A percentile compares a stretch with the other conserved stretches of the same genome.
phyloP scores from a whole-genome alignment of 2,888 invertebrate genomes.

The Xanthorhoe designata region DNA sequence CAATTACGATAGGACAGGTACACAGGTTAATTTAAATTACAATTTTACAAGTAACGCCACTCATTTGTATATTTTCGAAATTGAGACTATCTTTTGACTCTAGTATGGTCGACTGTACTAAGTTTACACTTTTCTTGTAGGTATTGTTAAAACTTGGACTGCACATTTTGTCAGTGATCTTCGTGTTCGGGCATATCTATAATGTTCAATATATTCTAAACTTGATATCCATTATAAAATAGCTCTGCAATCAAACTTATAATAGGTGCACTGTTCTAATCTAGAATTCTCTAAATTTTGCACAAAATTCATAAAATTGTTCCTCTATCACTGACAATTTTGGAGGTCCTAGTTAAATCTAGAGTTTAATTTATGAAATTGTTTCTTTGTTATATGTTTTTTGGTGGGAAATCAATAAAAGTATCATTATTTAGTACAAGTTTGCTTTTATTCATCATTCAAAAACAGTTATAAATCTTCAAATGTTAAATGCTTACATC shows the following conservation, averaged over 20 bases:
- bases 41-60: not conserved
- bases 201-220: not conserved
- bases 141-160: not conserved
- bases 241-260: no score
- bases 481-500: constrained; percentile 27
- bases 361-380: constrained; percentile 23
- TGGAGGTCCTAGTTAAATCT: constrained; percentile 2
- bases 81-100: not conserved
- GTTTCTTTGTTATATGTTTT: constrained; percentile 53
- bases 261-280: not conserved
- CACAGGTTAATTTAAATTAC: not conserved
- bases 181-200: not conserved
- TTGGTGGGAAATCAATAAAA: constrained; percentile 82
- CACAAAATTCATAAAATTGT: not conserved
- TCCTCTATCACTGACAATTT: not conserved
- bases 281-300: not conserved
- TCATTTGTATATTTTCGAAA: not conserved
- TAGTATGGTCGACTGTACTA: not conserved
- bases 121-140: not conserved
- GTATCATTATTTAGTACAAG: constrained; percentile 54
- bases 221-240: no score
- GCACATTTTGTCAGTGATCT: not conserved
- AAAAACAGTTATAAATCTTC: constrained; percentile 27
- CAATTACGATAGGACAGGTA: no score
- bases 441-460: constrained; percentile 46